Evolutionary conservation across 2,113 vertebrate species (phyloP).

Genomic region (Serranochromis macrocephalus): DNA sequence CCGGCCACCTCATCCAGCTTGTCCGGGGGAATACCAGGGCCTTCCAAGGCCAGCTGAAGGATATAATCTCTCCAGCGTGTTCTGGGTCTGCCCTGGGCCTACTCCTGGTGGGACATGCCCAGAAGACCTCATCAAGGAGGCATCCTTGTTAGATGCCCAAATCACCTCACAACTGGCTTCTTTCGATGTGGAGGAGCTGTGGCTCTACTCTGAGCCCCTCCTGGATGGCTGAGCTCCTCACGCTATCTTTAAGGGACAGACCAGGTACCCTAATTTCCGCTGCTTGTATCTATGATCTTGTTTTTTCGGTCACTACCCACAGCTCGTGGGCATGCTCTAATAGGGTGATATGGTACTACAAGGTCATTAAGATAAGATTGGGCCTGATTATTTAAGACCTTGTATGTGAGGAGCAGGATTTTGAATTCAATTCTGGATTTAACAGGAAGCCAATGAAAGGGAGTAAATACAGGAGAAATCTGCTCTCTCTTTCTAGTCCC

Average conservation of each 20-base stretch:
- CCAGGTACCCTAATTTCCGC: accelerated
- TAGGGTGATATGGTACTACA: too few species aligned
- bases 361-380: too few species aligned
- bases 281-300: background rate
- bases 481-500: too few species aligned
- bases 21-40: background rate
- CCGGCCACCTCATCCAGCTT: background rate
- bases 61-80: background rate
- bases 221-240: background rate
- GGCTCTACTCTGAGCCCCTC: background rate
- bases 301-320: background rate
- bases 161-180: background rate
- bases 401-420: too few species aligned
- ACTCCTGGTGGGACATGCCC: background rate
- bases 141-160: background rate
- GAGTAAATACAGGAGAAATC: too few species aligned
- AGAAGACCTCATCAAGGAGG: background rate
- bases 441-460: too few species aligned
- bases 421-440: too few species aligned
- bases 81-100: background rate
- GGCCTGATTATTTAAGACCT: too few species aligned
- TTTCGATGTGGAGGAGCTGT: background rate
- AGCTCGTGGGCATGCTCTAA: background rate
- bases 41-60: background rate
- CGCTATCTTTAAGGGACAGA: background rate